These are phyloP conservation scores for Gallinago undulata DNA, from an alignment of 2,113 vertebrate species.

Conservation along the genomic window DNA sequence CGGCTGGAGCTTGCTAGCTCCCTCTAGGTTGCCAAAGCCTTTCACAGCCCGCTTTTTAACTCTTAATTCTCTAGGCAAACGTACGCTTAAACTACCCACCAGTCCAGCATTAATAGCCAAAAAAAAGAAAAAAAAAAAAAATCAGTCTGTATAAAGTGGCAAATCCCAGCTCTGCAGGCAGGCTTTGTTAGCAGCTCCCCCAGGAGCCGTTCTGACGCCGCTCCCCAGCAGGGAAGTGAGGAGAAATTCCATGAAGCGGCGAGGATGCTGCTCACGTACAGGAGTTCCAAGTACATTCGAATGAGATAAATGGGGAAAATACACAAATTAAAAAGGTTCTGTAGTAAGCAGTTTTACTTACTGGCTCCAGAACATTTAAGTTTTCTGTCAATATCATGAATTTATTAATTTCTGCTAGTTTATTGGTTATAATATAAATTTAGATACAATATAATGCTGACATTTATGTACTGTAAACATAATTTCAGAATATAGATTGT, in stretches of 20 bases:
- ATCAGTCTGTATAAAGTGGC: neutral
- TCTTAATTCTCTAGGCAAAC: slow-evolving; percentile 35
- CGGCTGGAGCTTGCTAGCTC: slow-evolving; percentile 72
- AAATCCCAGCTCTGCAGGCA: neutral
- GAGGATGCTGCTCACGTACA: slow-evolving; percentile 23
- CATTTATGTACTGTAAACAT: neutral
- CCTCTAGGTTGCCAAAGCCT: slow-evolving; percentile 74
- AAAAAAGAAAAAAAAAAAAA: neutral
- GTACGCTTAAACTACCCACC: neutral
- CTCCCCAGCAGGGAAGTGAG: slow-evolving; percentile 4
- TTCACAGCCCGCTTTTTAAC: slow-evolving; percentile 59
- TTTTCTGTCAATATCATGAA: neutral
- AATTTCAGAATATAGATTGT: neutral
- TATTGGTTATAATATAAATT: neutral
- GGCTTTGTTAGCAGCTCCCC: neutral
- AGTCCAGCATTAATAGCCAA: neutral
- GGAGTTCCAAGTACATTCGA: neutral
- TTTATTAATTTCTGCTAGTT: neutral
- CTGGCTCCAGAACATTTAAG: neutral
- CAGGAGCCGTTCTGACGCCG: neutral
- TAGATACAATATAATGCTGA: neutral
- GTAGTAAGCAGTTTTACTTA: neutral
- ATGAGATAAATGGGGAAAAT: slow-evolving; percentile 10
- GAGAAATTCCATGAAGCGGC: slow-evolving; percentile 32
- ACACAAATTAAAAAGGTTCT: neutral